These are phyloP conservation scores for Eonycteris spelaea DNA, from an alignment of 2,113 vertebrate genomes.

Conservation along the genomic window DNA sequence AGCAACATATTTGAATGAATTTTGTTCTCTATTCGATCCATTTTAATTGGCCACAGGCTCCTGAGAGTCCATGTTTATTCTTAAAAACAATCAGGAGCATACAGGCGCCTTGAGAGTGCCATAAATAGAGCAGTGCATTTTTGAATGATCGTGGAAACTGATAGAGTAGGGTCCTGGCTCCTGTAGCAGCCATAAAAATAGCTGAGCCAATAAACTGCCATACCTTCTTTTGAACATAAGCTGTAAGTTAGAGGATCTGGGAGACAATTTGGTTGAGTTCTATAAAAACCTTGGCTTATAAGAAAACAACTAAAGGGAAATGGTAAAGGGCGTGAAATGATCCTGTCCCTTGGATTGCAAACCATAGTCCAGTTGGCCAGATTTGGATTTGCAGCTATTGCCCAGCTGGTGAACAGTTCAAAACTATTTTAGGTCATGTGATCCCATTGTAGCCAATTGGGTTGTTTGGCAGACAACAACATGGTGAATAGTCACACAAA, in stretches of 20 bases:
- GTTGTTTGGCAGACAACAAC: constrained; percentile 65
- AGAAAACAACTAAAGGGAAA: constrained; percentile 24
- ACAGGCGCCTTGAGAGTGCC: background rate
- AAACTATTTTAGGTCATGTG: constrained; percentile 73
- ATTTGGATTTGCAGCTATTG: constrained; percentile 59
- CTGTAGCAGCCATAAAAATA: background rate
- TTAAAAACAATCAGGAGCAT: background rate
- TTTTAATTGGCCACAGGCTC: constrained; percentile 20
- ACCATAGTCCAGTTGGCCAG: constrained; percentile 63
- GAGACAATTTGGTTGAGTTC: constrained; percentile 45
- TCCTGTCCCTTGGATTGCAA: constrained; percentile 43
- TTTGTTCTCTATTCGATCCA: constrained; percentile 18
- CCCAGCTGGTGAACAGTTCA: constrained; percentile 76
- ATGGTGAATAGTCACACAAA: constrained; percentile 64
- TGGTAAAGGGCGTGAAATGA: constrained; percentile 38
- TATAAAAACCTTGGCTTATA: constrained; percentile 20
- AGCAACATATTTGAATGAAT: background rate
- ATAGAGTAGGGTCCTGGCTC: background rate
- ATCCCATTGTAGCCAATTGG: constrained; percentile 68
- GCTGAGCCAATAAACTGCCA: background rate
- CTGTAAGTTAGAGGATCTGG: background rate
- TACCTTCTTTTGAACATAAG: constrained; percentile 46
- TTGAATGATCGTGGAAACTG: background rate
- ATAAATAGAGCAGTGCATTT: background rate
- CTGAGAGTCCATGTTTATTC: constrained; percentile 32